These are phyloP conservation scores for Orussus abietinus DNA, from an alignment of 1,140 invertebrate genomes.

Conservation along the genomic window DNA sequence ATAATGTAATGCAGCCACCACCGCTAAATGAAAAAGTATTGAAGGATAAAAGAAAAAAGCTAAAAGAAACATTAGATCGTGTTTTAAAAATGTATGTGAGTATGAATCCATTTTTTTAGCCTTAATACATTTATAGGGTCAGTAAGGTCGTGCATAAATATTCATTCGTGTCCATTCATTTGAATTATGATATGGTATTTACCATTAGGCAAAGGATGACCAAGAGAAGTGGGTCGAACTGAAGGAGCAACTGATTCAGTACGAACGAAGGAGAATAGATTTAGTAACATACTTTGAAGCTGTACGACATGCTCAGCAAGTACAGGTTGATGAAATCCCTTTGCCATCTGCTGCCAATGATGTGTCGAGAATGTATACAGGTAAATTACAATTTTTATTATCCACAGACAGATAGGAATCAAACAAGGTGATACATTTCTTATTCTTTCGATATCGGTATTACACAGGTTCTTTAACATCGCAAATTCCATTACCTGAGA, in stretches of 20 bases:
- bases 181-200: constrained; percentile 14
- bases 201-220: constrained; percentile 88
- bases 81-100: constrained; percentile 95
- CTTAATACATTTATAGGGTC: no score
- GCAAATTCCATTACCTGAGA: constrained; percentile 75
- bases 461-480: constrained; percentile 62
- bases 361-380: constrained; percentile 48
- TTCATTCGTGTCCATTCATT: no score
- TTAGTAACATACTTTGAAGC: constrained; percentile 92
- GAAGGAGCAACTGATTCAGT: constrained; percentile 86
- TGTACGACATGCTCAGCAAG: constrained; percentile 90
- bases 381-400: constrained; percentile 35
- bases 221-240: constrained; percentile 89
- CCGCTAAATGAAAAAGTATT: constrained; percentile 94
- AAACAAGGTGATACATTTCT: no score
- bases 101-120: constrained; percentile 50
- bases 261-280: constrained; percentile 83
- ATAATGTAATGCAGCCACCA: constrained; percentile 89
- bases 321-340: constrained; percentile 96
- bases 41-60: constrained; percentile 93
- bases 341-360: constrained; percentile 64
- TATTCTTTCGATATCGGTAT: no score
- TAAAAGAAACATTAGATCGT: constrained; percentile 91
- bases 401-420: no score
- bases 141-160: no score